phyloP scores from a whole-genome alignment of 2,888 invertebrate species.

The Cerastoderma edule region DNA sequence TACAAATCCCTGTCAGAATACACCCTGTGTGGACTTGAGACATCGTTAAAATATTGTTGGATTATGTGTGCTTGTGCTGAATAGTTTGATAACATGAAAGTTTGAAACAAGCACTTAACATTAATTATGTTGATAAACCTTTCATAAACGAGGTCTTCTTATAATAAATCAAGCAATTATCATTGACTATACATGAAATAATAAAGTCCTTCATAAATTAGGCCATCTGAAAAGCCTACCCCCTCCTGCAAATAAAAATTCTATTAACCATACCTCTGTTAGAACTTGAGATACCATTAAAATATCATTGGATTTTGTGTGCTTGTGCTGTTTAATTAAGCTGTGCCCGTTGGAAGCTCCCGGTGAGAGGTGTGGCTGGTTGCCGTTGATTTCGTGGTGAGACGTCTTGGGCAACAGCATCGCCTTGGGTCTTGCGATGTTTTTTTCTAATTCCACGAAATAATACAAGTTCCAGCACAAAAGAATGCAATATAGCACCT shows the following conservation, averaged over 20 bases:
- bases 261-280: constrained; percentile 31
- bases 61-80: too few species aligned
- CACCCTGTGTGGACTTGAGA: too few species aligned
- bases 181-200: too few species aligned
- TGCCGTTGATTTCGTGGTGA: constrained; percentile 17
- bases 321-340: constrained; percentile 39
- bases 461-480: constrained; percentile 57
- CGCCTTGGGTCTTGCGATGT: constrained; percentile 38
- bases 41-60: too few species aligned
- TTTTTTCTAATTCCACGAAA: constrained; percentile 46
- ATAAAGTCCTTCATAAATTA: too few species aligned
- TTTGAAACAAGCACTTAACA: too few species aligned
- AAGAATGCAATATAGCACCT: constrained; percentile 39
- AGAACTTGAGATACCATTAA: constrained; percentile 32
- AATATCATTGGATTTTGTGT: constrained; percentile 48
- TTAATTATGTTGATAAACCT: too few species aligned
- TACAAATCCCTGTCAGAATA: too few species aligned
- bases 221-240: too few species aligned
- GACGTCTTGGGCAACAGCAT: constrained; percentile 37
- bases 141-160: not conserved
- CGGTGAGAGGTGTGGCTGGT: constrained; percentile 16
- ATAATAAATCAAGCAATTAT: too few species aligned
- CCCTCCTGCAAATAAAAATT: too few species aligned
- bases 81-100: too few species aligned
- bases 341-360: constrained; percentile 25